Percentiles rank a stretch among this genome's conserved stretches.
These are phyloP conservation scores for Sebastes jordani DNA, from an alignment of 2,797 vertebrate genomes.

Conservation along the genomic window DNA sequence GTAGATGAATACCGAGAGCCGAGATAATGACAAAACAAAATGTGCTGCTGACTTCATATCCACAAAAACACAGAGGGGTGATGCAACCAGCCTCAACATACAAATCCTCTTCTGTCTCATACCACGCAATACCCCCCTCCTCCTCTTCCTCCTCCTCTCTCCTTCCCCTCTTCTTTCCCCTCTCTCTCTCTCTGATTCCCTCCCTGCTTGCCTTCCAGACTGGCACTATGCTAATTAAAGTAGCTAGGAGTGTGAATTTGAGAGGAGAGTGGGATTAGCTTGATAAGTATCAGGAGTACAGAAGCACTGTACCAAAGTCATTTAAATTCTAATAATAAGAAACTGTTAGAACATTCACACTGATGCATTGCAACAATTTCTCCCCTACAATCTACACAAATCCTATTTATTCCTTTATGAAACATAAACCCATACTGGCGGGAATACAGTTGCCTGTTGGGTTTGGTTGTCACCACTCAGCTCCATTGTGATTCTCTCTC, in stretches of 20 bases:
- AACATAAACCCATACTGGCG: conserved; percentile 79
- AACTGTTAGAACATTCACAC: conserved; percentile 85
- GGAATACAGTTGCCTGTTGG: conserved; percentile 81
- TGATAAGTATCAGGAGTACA: conserved; percentile 87
- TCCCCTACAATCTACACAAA: conserved; percentile 83
- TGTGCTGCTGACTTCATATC: conserved; percentile 78
- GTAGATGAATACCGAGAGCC: conserved; percentile 72
- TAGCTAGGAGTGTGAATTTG: conserved; percentile 83
- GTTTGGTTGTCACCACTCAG: conserved; percentile 69
- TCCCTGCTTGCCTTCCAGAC: conserved; percentile 78
- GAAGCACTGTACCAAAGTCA: conserved; percentile 85
- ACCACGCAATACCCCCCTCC: conserved; percentile 72
- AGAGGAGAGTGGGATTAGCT: conserved; percentile 85
- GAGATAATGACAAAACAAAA: conserved; percentile 82
- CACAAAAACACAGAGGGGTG: conserved; percentile 76
- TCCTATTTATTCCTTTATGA: conserved; percentile 87
- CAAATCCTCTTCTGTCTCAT: conserved; percentile 78
- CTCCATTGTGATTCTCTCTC: conserved; percentile 64
- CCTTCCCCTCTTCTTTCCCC: conserved; percentile 42
- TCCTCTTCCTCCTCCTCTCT: conserved; percentile 50
- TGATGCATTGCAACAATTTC: conserved; percentile 84
- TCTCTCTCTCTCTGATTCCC: conserved; percentile 65
- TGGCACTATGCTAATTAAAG: conserved; percentile 87
- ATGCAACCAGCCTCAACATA: conserved; percentile 79
- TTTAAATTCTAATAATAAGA: conserved; percentile 88